Evolutionary conservation across 2,888 invertebrate genomes (phyloP).

Genomic region (Onthophagus sagittarius): DNA sequence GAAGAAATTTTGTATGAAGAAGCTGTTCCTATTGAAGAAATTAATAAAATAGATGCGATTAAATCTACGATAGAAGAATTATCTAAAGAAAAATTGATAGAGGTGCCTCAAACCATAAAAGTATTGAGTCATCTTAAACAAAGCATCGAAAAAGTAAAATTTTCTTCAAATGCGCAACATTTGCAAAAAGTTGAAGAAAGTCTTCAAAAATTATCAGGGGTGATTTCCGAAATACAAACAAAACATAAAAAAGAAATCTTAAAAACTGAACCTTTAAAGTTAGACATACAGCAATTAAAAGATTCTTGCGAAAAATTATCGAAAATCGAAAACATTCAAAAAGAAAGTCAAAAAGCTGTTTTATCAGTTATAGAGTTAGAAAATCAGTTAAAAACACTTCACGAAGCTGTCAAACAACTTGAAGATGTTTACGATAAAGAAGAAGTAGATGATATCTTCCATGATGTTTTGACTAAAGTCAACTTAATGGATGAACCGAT

Average conservation of each 20-base stretch:
- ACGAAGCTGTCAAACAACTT: slow-evolving; percentile 14
- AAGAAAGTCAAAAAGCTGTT: slow-evolving; percentile 10
- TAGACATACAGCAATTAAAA: slow-evolving; percentile 13
- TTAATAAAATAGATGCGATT: slow-evolving; percentile 27
- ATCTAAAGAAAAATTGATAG: background rate
- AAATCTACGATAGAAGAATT: slow-evolving; percentile 32
- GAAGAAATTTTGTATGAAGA: slow-evolving; percentile 17
- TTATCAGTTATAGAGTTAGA: slow-evolving; percentile 10
- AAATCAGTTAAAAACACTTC: slow-evolving; percentile 10
- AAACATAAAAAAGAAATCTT: background rate
- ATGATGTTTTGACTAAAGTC: slow-evolving; percentile 10
- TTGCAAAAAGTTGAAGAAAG: slow-evolving; percentile 13
- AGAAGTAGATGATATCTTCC: slow-evolving; percentile 2
- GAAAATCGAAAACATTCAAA: slow-evolving; percentile 3
- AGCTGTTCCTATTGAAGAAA: slow-evolving; percentile 15
- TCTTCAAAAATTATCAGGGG: slow-evolving; percentile 14
- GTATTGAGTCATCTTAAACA: background rate
- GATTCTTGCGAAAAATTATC: slow-evolving; percentile 3
- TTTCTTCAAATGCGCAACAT: background rate
- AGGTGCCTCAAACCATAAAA: background rate
- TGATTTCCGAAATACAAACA: slow-evolving; percentile 10
- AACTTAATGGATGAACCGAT: slow-evolving; percentile 18
- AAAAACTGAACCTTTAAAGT: background rate
- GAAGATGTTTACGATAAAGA: slow-evolving; percentile 15
- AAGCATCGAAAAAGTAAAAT: background rate